phyloP scores from a whole-genome alignment of 2,113 vertebrate species.

The Rhagologus leucostigma region DNA sequence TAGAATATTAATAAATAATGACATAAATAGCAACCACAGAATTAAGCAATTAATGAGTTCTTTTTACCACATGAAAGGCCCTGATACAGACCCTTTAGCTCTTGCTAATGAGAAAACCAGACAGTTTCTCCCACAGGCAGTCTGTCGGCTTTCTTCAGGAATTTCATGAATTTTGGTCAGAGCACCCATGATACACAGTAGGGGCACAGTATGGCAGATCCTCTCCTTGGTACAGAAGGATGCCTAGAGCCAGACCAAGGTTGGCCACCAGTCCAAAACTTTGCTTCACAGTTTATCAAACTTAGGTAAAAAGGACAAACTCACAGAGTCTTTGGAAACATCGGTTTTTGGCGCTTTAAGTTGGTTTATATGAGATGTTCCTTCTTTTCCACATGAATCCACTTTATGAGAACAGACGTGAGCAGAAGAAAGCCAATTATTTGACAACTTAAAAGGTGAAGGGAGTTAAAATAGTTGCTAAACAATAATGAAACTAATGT shows the following conservation, averaged over 20 bases:
- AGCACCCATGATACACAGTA: not conserved
- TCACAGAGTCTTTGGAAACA: not conserved
- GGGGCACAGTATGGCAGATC: not conserved
- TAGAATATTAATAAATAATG: slow-evolving; percentile 60
- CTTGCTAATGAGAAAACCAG: slow-evolving; percentile 59
- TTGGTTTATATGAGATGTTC: not conserved
- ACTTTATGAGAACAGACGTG: not conserved
- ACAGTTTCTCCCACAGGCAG: slow-evolving; percentile 55
- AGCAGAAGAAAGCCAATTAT: slow-evolving; percentile 59
- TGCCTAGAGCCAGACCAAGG: not conserved
- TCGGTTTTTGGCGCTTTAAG: not conserved
- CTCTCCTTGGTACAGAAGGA: not conserved
- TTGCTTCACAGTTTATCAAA: not conserved
- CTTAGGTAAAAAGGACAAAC: not conserved
- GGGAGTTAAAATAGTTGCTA: slow-evolving; percentile 20
- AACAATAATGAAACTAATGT: slow-evolving; percentile 60
- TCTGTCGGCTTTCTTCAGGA: slow-evolving; percentile 46
- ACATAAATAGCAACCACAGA: slow-evolving; percentile 49
- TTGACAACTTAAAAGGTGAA: slow-evolving; percentile 32
- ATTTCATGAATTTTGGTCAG: slow-evolving; percentile 32
- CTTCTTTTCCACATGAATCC: not conserved
- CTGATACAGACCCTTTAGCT: slow-evolving; percentile 47
- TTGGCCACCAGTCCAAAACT: not conserved
- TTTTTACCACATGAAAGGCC: slow-evolving; percentile 56
- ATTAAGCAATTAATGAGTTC: slow-evolving; percentile 59